Conservation (phyloP, 1,140 invertebrate species). For the Ruditapes philippinarum region DNA sequence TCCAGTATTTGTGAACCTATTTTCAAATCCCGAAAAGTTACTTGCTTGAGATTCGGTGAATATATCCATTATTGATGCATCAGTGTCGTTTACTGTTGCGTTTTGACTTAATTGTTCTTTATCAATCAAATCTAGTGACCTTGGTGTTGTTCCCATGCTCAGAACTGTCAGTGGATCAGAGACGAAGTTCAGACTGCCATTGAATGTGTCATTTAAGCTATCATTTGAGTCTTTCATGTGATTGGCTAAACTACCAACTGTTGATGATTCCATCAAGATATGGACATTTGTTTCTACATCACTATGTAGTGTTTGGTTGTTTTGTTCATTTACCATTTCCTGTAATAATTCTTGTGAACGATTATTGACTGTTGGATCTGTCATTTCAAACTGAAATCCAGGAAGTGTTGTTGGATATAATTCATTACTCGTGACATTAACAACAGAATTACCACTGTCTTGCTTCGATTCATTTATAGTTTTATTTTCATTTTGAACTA, state of each 20-base stretch:
- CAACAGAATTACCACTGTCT: too few relatives aligned
- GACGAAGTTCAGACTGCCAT: neutral
- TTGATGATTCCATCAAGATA: neutral
- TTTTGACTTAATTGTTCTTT: neutral
- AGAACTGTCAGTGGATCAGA: neutral
- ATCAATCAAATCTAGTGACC: neutral
- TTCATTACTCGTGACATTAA: too few relatives aligned
- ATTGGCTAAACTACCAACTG: neutral
- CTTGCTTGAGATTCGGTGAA: neutral
- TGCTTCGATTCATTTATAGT: too few relatives aligned
- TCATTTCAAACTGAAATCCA: too few relatives aligned
- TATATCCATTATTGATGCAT: neutral
- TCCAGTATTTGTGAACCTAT: neutral
- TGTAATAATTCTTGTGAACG: too few relatives aligned
- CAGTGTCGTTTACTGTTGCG: neutral
- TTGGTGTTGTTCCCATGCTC: neutral
- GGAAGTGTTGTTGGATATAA: too few relatives aligned
- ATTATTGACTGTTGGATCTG: too few relatives aligned
- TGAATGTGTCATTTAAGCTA: too few relatives aligned
- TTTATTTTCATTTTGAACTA: too few relatives aligned
- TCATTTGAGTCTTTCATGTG: neutral
- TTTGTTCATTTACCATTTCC: too few relatives aligned
- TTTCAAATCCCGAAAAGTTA: neutral
- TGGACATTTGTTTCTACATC: too few relatives aligned
- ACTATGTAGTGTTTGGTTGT: too few relatives aligned